Conservation (phyloP, 2,113 vertebrate species). For the Tenrec ecaudatus region DNA sequence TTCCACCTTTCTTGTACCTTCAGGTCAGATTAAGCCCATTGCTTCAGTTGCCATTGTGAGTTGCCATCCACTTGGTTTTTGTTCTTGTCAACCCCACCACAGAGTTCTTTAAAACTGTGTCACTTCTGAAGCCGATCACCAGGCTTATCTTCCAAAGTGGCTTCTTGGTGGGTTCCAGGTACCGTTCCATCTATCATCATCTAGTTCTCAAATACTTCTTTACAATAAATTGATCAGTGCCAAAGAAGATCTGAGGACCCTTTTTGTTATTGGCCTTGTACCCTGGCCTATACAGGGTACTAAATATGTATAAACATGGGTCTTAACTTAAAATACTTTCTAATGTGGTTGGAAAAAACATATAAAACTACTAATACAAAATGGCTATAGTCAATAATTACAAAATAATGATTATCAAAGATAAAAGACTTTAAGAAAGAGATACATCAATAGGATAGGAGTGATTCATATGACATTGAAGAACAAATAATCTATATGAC, state of each 20-base stretch:
- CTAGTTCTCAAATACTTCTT: not conserved
- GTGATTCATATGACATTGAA: not conserved
- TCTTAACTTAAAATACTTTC: not conserved
- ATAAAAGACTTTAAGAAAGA: conserved; percentile 34
- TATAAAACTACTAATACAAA: conserved; percentile 20
- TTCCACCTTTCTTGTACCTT: conserved; percentile 15
- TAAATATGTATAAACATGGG: not conserved
- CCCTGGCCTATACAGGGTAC: not conserved
- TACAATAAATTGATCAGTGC: not conserved
- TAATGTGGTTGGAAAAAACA: not conserved
- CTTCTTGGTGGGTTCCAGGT: not conserved
- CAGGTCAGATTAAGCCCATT: not conserved
- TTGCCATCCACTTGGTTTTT: not conserved
- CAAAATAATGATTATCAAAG: not conserved
- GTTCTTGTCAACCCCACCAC: not conserved
- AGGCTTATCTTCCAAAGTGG: not conserved
- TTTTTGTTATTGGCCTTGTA: not conserved
- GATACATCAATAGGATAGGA: not conserved
- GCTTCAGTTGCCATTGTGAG: not conserved
- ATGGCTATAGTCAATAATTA: not conserved
- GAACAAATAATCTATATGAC: not conserved
- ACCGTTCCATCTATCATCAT: not conserved
- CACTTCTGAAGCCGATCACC: not conserved
- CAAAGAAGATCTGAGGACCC: not conserved
- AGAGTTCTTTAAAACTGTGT: not conserved